These are phyloP conservation scores for Ptychoptera albimana DNA, from an alignment of 2,888 invertebrate species.

Conservation along the genomic window DNA sequence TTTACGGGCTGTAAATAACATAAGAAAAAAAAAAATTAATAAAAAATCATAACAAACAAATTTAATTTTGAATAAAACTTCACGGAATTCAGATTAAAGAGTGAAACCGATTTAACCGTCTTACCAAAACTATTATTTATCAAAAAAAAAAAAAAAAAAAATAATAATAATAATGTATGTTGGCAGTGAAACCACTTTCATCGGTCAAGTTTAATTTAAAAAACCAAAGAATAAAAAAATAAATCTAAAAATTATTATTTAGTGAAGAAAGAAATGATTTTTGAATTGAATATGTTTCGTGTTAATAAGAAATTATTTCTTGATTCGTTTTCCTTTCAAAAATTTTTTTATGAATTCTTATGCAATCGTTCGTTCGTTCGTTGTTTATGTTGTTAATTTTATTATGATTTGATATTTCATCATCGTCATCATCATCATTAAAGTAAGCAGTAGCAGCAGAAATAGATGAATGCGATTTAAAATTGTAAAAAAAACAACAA, in stretches of 20 bases:
- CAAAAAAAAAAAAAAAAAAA: slow-evolving; percentile 1
- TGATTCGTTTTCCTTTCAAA: too few relatives aligned
- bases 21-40: slow-evolving; percentile 3
- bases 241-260: background rate
- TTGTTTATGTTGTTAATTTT: too few relatives aligned
- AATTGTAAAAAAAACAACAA: background rate
- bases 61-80: too few relatives aligned
- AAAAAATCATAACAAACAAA: slow-evolving; percentile 7
- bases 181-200: too few relatives aligned
- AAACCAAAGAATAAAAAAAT: background rate
- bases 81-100: background rate
- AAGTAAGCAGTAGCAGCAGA: too few relatives aligned
- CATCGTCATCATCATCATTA: too few relatives aligned
- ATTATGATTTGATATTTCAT: too few relatives aligned
- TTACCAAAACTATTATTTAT: slow-evolving; percentile 1
- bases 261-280: too few relatives aligned
- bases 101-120: background rate
- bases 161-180: background rate
- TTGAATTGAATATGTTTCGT: background rate
- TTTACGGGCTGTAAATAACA: slow-evolving; percentile 46
- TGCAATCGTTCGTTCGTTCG: too few relatives aligned
- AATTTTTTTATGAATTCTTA: too few relatives aligned
- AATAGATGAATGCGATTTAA: too few relatives aligned
- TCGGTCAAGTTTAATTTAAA: background rate
- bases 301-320: background rate